Evolutionary conservation across 2,113 vertebrate species (phyloP).

Genomic region (Leiothrix lutea): DNA sequence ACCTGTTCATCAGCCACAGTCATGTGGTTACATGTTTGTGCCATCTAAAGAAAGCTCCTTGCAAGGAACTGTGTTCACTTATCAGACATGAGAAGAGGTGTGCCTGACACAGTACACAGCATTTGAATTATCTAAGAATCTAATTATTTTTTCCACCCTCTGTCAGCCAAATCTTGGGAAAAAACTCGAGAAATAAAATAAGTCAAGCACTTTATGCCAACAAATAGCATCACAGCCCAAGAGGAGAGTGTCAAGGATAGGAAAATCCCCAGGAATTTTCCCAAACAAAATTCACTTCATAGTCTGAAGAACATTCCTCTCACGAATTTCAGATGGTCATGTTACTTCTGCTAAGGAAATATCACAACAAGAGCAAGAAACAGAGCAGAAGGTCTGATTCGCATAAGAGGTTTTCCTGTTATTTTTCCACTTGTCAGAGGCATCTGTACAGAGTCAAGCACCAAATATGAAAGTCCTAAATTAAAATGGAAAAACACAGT

Average conservation of each 20-base stretch:
- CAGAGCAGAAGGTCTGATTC: background rate
- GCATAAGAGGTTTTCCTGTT: background rate
- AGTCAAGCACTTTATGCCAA: background rate
- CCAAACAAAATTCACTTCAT: background rate
- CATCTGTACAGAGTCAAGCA: background rate
- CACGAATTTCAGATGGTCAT: background rate
- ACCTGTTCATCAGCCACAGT: background rate
- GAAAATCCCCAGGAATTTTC: conserved; percentile 17
- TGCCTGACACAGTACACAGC: background rate
- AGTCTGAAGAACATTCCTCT: background rate
- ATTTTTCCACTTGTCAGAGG: background rate
- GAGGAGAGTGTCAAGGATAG: background rate
- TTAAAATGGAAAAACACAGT: background rate
- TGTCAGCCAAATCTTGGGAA: background rate
- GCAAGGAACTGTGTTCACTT: background rate
- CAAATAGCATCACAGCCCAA: background rate
- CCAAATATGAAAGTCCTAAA: background rate
- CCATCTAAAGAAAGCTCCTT: background rate
- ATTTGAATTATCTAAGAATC: conserved; percentile 30
- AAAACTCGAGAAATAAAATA: conserved; percentile 12
- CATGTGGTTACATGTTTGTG: background rate
- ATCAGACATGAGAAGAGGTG: conserved; percentile 10
- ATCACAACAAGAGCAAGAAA: background rate
- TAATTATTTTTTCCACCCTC: background rate
- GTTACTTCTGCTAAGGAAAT: background rate